These are phyloP conservation scores for Miniopterus natalensis DNA, from an alignment of 2,113 vertebrate genomes.

Conservation along the genomic window DNA sequence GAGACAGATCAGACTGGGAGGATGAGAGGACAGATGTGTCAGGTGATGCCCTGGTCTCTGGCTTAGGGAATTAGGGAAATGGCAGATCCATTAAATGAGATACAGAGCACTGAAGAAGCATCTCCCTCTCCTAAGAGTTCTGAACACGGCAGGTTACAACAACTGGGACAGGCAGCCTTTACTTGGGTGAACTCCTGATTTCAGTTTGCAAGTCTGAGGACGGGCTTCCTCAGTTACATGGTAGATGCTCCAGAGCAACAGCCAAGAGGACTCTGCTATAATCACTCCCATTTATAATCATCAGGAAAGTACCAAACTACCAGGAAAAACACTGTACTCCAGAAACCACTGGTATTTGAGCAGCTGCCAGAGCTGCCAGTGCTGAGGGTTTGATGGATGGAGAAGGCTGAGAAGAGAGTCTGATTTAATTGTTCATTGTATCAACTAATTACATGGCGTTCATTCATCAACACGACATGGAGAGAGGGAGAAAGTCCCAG, in stretches of 20 bases:
- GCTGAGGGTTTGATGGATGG: constrained; percentile 64
- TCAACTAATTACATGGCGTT: constrained; percentile 47
- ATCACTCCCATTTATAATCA: constrained; percentile 61
- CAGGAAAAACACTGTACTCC: background rate
- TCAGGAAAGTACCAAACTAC: constrained; percentile 53
- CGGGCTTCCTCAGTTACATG: background rate
- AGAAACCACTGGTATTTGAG: constrained; percentile 36
- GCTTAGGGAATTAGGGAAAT: background rate
- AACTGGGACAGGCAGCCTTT: background rate
- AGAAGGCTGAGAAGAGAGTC: constrained; percentile 51
- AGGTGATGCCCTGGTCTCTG: background rate
- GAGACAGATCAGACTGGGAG: background rate
- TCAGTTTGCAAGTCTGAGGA: background rate
- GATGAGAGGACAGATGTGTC: background rate
- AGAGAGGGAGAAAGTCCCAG: too few species aligned
- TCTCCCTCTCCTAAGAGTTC: background rate
- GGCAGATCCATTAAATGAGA: background rate
- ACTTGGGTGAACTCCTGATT: background rate
- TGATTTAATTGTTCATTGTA: constrained; percentile 66
- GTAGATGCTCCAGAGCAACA: background rate
- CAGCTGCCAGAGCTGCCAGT: background rate
- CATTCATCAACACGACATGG: constrained; percentile 50
- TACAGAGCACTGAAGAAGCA: background rate
- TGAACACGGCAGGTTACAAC: background rate
- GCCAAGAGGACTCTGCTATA: background rate